Percentiles rank a stretch among this genome's conserved stretches.
These are phyloP conservation scores for Esperia sulphurella DNA, from an alignment of 2,888 invertebrate genomes.

Conservation along the genomic window DNA sequence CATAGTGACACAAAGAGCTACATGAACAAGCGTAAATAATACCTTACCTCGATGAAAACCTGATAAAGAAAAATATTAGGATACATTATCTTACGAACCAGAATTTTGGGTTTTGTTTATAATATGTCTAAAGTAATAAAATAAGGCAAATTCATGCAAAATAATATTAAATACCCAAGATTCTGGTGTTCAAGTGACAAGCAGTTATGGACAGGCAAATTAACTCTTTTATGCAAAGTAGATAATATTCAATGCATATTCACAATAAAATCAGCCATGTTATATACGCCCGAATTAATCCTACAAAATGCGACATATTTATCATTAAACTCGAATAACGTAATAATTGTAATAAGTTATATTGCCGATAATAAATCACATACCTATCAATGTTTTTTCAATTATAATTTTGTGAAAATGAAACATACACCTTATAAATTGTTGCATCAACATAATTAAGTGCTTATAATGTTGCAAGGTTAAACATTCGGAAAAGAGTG, in stretches of 20 bases:
- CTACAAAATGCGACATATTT: background rate
- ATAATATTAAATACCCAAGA: slow-evolving; percentile 9
- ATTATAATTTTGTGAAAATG: background rate
- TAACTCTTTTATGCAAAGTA: no score
- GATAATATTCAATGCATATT: background rate
- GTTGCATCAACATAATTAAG: background rate
- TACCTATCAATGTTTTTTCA: background rate
- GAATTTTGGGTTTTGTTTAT: slow-evolving; percentile 24
- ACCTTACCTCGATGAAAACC: slow-evolving; percentile 69
- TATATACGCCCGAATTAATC: background rate
- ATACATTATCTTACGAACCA: slow-evolving; percentile 24
- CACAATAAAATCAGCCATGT: slow-evolving; percentile 7
- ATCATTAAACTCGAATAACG: background rate
- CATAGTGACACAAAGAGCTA: slow-evolving; percentile 43
- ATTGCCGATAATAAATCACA: background rate
- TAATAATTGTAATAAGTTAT: background rate
- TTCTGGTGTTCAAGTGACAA: slow-evolving; percentile 19
- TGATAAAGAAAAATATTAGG: slow-evolving; percentile 57
- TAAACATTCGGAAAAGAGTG: background rate
- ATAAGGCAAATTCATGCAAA: slow-evolving; percentile 1
- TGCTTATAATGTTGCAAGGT: background rate
- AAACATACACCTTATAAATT: slow-evolving; percentile 1
- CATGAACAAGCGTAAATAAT: slow-evolving; percentile 53
- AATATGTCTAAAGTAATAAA: slow-evolving; percentile 6
- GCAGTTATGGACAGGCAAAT: slow-evolving; percentile 21